Evolutionary conservation across 2,888 invertebrate species (phyloP), one percentile per base, ranked within the genome.

Genomic region (Cactoblastis cactorum): DNA sequence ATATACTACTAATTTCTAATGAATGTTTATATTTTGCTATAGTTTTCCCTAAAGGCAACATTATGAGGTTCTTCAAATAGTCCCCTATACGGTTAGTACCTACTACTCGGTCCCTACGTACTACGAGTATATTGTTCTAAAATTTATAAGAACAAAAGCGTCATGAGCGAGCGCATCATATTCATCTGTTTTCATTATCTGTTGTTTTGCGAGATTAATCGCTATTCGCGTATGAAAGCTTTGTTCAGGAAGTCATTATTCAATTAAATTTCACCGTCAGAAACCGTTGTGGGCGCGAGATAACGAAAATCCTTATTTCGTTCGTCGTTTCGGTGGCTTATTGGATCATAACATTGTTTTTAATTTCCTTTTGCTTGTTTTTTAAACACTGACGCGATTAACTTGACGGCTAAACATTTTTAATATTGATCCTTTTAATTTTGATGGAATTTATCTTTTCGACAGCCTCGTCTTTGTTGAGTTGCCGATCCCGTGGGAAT

Each of bases 241-340:
- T 59, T 58, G 59, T 59, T 52, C 50, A 41, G 35, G 49, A 45
- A 55, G 57, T 61, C 54, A 58, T 61, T 57, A 62, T 57, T 59
- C 49, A 49, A 49, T 49, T 49, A 49, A 47, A 49, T 49, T 49
- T 49, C 49, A 41, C 49, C 33, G 34, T 14, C 49, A 49, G 49
- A 32, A 32, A 33, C 49, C 15, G 33, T 49, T 33, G 28, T 22
- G 35, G 33, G 39, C 19, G 12, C 15, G n/a, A 28, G 41, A 49
- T 49, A 49, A 49, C 41, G 43, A 49, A 49, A 39, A 41, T 33
- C 37, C 37, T 37, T 17, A 37, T 37, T 37, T 37, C 1, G n/a
- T 12, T 5, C 12, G 34, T 11, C 32, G 32, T n/a, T n/a, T n/a
- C n/a, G 32, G 11, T 8, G 3, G 8, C 11, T 32, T 32, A 32